Base-by-base conservation (phyloP, 2,888 invertebrate species). In the Drosophila affinis region DNA sequence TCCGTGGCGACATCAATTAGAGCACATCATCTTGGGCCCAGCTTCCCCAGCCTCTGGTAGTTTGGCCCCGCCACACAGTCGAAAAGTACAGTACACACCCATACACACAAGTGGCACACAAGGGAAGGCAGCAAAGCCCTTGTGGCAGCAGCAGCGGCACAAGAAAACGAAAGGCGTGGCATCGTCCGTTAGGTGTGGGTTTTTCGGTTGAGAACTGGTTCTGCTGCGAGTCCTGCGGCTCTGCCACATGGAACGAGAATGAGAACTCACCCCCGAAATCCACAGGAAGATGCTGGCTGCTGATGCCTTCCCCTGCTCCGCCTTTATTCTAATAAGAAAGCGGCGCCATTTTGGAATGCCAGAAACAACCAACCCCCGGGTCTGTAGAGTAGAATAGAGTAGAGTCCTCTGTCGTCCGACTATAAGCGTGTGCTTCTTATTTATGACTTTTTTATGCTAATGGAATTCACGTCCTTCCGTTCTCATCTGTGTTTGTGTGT, bases 321-420 rank as follows among this genome's bases (percentile, higher is more conserved):
- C 76, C 78, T 61, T 76, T 78, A 81, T 89, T 89, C 90, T 85
- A 90, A 90, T 91, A 90, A 91, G 90, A 90, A 90, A 89, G 54
- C 61, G 83, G 77, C 89, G 89, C 90, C 90, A 90, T 90, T 91
- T 90, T 90, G 85, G 39, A 77, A 76, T 86, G 74, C 73, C 47
- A 24, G 57, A 5, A 39, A 14, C n/a, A n/a, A 85, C 57, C 84
- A 85, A 87, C 88, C 84, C 83, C 75, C 71, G 55, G 47, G 52
- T 29, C 44, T 56, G 72, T 71, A 65, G 75, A 83, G 62, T 67
- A 62, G 57, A 39, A n/a, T 52, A 53, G 52, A 62, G 70, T 1
- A 7, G 2, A 39, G 39, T 39, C 39, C 39, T 39, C 12, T 39
- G 14, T 2, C n/a, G n/a, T 39, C 6, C 39, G n/a, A 3, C 39